Conservation (phyloP, 2,113 vertebrate genomes). For the Vidua macroura region DNA sequence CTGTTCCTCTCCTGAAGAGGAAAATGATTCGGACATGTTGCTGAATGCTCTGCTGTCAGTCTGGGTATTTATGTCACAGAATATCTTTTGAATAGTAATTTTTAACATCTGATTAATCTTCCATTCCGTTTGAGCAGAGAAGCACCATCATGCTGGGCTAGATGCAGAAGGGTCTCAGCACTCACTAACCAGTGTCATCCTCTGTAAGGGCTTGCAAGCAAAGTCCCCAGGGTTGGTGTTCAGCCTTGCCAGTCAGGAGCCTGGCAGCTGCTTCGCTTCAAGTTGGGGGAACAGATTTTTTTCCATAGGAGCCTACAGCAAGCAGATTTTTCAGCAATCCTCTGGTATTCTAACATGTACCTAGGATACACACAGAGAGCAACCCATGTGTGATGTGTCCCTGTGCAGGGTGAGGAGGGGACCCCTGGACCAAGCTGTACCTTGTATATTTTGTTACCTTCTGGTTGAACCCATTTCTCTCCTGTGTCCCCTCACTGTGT, state of each 20-base stretch:
- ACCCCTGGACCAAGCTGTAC: background rate
- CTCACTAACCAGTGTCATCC: background rate
- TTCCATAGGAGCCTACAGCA: background rate
- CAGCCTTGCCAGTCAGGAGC: background rate
- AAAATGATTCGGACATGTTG: background rate
- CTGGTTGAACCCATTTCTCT: background rate
- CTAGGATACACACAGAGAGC: background rate
- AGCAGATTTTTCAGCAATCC: background rate
- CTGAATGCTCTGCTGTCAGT: background rate
- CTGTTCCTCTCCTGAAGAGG: constrained; percentile 32
- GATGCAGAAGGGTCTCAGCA: fast-evolving
- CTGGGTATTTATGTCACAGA: constrained; percentile 21
- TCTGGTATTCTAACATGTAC: fast-evolving
- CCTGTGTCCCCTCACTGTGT: fast-evolving
- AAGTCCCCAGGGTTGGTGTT: background rate
- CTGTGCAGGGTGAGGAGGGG: background rate
- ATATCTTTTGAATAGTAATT: constrained; percentile 29
- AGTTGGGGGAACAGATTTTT: background rate
- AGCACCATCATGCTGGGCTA: background rate
- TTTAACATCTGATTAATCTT: constrained; percentile 33
- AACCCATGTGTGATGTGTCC: fast-evolving
- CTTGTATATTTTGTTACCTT: background rate
- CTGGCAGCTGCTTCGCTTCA: background rate
- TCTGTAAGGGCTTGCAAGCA: background rate
- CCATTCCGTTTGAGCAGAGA: background rate